Evolutionary conservation across 2,888 invertebrate genomes (phyloP).

Genomic region (Lucinisca nassula): DNA sequence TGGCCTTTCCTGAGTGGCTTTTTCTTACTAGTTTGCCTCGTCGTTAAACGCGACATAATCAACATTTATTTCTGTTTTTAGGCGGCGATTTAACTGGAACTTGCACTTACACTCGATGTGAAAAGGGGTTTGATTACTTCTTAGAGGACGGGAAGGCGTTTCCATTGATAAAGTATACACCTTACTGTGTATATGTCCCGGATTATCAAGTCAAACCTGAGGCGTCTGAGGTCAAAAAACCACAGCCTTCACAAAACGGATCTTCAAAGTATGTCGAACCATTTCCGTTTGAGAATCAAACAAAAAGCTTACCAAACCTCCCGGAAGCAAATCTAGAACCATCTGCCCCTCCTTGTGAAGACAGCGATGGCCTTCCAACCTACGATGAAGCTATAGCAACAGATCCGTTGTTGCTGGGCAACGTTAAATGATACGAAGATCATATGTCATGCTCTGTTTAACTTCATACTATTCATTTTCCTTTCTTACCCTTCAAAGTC

Average conservation of each 20-base stretch:
- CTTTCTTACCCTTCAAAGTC: too few relatives aligned
- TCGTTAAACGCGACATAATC: too few relatives aligned
- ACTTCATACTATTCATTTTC: too few relatives aligned
- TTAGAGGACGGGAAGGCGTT: background rate
- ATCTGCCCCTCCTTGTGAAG: background rate
- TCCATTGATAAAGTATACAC: background rate
- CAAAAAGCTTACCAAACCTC: background rate
- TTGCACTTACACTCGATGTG: conserved; percentile 23
- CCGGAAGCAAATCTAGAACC: background rate
- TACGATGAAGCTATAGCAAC: background rate
- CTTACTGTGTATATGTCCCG: conserved; percentile 25
- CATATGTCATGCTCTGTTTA: too few relatives aligned
- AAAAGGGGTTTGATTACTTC: conserved; percentile 18
- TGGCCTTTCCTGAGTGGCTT: background rate
- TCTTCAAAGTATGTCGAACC: background rate
- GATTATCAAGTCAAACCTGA: background rate
- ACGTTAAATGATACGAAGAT: too few relatives aligned
- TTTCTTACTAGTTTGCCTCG: background rate
- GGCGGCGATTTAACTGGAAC: background rate
- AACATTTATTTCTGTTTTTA: background rate
- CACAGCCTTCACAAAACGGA: background rate
- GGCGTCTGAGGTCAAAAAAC: background rate
- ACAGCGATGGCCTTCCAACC: background rate
- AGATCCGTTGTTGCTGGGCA: too few relatives aligned
- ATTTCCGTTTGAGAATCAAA: background rate